Base-by-base conservation (phyloP, 2,113 vertebrate genomes). In the Erpornis zantholeuca region DNA sequence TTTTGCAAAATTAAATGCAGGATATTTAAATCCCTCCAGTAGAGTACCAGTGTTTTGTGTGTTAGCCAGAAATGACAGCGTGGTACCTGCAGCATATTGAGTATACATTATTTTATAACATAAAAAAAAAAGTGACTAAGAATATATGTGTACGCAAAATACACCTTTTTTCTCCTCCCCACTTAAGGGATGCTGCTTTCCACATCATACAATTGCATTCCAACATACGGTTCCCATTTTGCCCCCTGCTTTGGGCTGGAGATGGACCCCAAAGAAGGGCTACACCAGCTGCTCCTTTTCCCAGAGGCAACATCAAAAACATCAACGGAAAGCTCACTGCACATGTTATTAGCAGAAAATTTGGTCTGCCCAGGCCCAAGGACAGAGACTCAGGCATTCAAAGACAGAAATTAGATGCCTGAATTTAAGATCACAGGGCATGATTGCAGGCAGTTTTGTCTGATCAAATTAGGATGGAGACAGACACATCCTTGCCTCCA, bases 401-500 rank as follows among this genome's bases (percentile, higher is more conserved):
- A 44, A 85, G n/a, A 61, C 50, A 88, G 66, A 88, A 92, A 83
- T 88, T 28, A 88, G 50, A 66, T 61, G 45, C 27, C 47, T 73
- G 68, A 53, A 82, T 92, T 77, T 53, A 82, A 53, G 47, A 66
- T 47, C 21, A 31, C 50, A 65, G 65, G 35, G 45, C 11, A 5
- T 25, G 42, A 86, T 2, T 81, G 64, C 60, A 86, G 54, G 68
- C 64, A 91, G 27, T 77, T 96, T 88, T 94, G 72, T 65, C 79
- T 53, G 15, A 92, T 86, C 63, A 63, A 92, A 83, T 73, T 52
- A 90, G 54, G 64, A 86, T n/a, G 70, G 59, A 88, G 52, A 86
- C 76, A 83, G 82, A 80, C 23, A 25, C 40, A 64, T 57, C 45
- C 57, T 49, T 79, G 66, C 49, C 78, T 95, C 63, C n/a, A 52